Evolutionary conservation across 2,888 invertebrate genomes (phyloP), one percentile per base, ranked within the genome.

Genomic region (Lasioglossum figueresi): DNA sequence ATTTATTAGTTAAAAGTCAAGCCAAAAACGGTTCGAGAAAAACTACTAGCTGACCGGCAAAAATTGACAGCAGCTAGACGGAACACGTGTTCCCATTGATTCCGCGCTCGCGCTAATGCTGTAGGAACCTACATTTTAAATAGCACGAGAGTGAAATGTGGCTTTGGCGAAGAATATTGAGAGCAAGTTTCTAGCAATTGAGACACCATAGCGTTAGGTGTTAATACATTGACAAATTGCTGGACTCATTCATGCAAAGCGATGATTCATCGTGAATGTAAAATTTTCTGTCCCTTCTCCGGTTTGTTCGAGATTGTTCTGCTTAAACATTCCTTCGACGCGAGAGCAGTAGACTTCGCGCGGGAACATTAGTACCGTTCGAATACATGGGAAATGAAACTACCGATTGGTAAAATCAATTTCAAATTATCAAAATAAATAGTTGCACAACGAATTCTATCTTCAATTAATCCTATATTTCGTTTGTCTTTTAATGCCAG

Each of bases 261-360:
- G 78, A 82, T 87, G 86, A 87, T 85, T 86, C 83, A 85, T 76
- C 63, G 52, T 27, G 72, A 86, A 78, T 72, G 63, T 37, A 43
- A 83, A 31, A 86, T 80, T 45, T 48, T 76, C 83, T 70, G 12
- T 81, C 66, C 71, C 72, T 77, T 71, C 74, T 73, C 71, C 66
- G 31, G 40, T 80, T 84, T 34, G 34, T 86, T 87, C 75, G 63
- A 84, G 77, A 82, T 84, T 56, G 68, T 87, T 86, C 80, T 68
- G 66, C n/a, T n/a, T 16, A 31, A 77, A 14, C 45, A 63, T 76
- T 52, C 45, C 52, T 59, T 59, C 31, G 16, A 10, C 43, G 40
- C n/a, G 40, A 3, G 8, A 48, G n/a, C 5, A 8, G 6, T 27
- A 75, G 31, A 74, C n/a, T 75, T 75, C 31, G 34, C n/a, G 56